phyloP scores from a whole-genome alignment of 2,113 vertebrate genomes.

The Perccottus glenii region DNA sequence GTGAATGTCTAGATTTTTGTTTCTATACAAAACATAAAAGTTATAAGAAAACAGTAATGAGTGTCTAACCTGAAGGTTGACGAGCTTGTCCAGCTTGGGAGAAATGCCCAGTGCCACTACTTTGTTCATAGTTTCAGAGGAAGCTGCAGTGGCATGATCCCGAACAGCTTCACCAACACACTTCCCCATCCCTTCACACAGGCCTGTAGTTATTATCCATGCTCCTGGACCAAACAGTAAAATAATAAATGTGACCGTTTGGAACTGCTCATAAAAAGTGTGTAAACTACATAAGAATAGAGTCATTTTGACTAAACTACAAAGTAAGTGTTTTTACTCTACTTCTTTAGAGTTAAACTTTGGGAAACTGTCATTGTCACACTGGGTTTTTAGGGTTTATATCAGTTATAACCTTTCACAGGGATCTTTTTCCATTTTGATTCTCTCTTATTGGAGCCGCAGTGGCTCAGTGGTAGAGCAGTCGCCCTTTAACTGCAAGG shows the following conservation, averaged over 20 bases:
- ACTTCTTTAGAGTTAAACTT: too few species aligned
- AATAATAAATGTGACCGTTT: neutral
- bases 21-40: neutral
- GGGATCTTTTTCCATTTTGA: too few species aligned
- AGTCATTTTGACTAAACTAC: too few species aligned
- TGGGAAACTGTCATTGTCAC: too few species aligned
- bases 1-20: neutral
- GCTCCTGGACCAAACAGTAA: conserved; percentile 74
- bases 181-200: conserved; percentile 83
- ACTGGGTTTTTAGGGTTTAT: too few species aligned
- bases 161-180: conserved; percentile 87
- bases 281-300: too few species aligned
- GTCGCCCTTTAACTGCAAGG: too few species aligned
- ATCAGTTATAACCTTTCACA: too few species aligned
- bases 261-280: neutral
- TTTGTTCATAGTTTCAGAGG: conserved; percentile 74
- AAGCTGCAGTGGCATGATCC: conserved; percentile 84
- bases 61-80: conserved; percentile 84
- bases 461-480: too few species aligned
- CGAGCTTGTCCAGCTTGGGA: conserved; percentile 78
- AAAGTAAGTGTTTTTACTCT: too few species aligned
- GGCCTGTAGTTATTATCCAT: conserved; percentile 86
- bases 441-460: too few species aligned
- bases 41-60: neutral
- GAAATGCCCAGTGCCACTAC: conserved; percentile 87